A percentile compares a stretch with the other conserved stretches of the same genome.
Evolutionary conservation across 2,888 invertebrate genomes (phyloP).

Genomic region (Andrena trimmerana): DNA sequence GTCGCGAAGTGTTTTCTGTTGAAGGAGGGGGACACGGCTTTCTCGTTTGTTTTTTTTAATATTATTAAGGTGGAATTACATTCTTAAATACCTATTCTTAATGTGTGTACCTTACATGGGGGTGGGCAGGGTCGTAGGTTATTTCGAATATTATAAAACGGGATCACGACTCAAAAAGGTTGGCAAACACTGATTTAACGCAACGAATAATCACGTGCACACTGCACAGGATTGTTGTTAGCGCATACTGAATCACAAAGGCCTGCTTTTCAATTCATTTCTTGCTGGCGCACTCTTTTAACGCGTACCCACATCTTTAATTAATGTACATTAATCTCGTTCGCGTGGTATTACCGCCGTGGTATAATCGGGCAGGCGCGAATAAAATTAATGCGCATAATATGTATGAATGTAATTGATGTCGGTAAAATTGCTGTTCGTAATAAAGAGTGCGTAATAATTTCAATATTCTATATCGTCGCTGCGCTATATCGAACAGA

Average conservation of each 20-base stretch:
- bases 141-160: too few relatives aligned
- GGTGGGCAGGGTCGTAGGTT: too few relatives aligned
- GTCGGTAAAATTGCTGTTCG: slow-evolving; percentile 26
- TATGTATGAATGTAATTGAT: slow-evolving; percentile 57
- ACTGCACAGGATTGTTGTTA: neutral
- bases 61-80: too few relatives aligned
- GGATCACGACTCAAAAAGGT: too few relatives aligned
- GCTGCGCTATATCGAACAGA: neutral
- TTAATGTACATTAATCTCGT: slow-evolving; percentile 56
- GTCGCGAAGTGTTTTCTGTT: too few relatives aligned
- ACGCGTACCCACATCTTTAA: slow-evolving; percentile 44
- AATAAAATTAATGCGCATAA: slow-evolving; percentile 57
- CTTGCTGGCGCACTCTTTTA: slow-evolving; percentile 31
- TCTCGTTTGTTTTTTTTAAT: too few relatives aligned
- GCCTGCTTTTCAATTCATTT: slow-evolving; percentile 24
- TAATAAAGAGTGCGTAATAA: slow-evolving; percentile 48
- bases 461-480: slow-evolving; percentile 33
- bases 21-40: too few relatives aligned
- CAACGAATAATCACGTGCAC: neutral
- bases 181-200: neutral
- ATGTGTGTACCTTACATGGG: too few relatives aligned
- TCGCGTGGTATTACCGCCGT: slow-evolving; percentile 33
- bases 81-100: too few relatives aligned
- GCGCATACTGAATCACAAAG: neutral
- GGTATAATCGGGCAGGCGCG: slow-evolving; percentile 26